Evolutionary conservation across 1,140 invertebrate species (phyloP), one percentile per base, ranked within the genome.

Genomic region (Plodia interpunctella): DNA sequence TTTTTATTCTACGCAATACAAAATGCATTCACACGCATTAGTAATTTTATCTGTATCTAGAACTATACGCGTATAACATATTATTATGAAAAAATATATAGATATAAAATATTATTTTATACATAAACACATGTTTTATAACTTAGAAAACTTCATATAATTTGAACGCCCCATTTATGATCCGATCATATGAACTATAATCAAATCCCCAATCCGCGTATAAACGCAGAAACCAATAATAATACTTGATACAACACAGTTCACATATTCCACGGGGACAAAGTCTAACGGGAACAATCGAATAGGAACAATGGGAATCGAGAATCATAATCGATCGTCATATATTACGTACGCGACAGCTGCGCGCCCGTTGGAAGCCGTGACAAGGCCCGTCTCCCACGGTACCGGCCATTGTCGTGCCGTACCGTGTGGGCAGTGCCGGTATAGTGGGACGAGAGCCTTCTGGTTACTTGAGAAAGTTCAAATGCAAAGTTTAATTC

Each of bases 271-370:
- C 20, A 59, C 68, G 38, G 38, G 38, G 63, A 72, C 72, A 76
- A 74, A 73, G 77, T 62, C 60, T 20, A 49, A 50, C 61, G 50
- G 62, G 68, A 68, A 79, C 76, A 78, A 74, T 78, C 70, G 66
- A 60, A 66, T 67, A 73, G 60, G 78, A 80, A 87, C 83, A 87
- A 87, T 76, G 59, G 58, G 44, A 62, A 62, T 72, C 72, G 60
- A 70, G 73, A 76, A 80, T 80, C 77, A 78, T 77, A 87, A 87
- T 83, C 80, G 78, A 81, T 80, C 68, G 62, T 73, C 57, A 63
- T 71, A 75, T 71, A 74, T 78, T 72, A 75, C 64, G 76, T 72
- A 75, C 64, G 76, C 77, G 81, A 83, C 83, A 87, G 83, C 83
- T 87, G 81, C 74, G 63, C 67, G 62, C 49, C 52, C 57, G 57